These are phyloP conservation scores for Yponomeuta plumbellus DNA, from an alignment of 2,888 invertebrate genomes.

Conservation along the genomic window DNA sequence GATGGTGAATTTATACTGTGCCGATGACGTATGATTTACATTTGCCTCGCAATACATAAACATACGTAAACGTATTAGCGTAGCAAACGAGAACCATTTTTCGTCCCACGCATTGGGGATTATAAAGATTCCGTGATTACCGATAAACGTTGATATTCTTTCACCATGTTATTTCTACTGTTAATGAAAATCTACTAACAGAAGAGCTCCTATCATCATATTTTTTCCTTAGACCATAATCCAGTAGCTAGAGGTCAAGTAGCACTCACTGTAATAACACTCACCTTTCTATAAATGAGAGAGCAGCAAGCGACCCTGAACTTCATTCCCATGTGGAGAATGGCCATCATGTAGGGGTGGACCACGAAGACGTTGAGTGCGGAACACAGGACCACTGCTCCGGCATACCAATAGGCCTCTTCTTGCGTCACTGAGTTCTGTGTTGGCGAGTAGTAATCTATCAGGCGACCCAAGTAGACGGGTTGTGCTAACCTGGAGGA, in stretches of 20 bases:
- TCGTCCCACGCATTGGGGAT: too few species aligned
- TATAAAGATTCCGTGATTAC: too few species aligned
- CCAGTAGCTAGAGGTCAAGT: background rate
- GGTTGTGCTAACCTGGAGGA: slow-evolving; percentile 78
- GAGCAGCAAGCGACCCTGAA: slow-evolving; percentile 88
- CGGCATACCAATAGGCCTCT: slow-evolving; percentile 86
- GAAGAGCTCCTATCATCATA: too few species aligned
- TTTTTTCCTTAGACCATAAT: background rate
- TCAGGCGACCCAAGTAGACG: slow-evolving; percentile 78
- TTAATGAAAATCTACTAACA: too few species aligned
- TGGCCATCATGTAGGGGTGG: slow-evolving; percentile 92
- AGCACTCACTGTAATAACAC: slow-evolving; percentile 15
- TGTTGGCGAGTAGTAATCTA: slow-evolving; percentile 75
- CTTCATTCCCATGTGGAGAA: slow-evolving; percentile 89
- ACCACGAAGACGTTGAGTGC: slow-evolving; percentile 85
- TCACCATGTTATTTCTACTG: too few species aligned
- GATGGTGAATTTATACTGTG: too few species aligned
- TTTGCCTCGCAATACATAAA: too few species aligned
- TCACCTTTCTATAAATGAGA: slow-evolving; percentile 86
- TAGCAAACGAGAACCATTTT: too few species aligned
- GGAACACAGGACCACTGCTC: slow-evolving; percentile 83
- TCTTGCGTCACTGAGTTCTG: slow-evolving; percentile 41
- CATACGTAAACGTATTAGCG: too few species aligned
- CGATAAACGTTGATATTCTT: too few species aligned
- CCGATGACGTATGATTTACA: too few species aligned